These are phyloP conservation scores for Sarcophaga carnaria DNA, from an alignment of 2,888 invertebrate genomes.

Conservation along the genomic window DNA sequence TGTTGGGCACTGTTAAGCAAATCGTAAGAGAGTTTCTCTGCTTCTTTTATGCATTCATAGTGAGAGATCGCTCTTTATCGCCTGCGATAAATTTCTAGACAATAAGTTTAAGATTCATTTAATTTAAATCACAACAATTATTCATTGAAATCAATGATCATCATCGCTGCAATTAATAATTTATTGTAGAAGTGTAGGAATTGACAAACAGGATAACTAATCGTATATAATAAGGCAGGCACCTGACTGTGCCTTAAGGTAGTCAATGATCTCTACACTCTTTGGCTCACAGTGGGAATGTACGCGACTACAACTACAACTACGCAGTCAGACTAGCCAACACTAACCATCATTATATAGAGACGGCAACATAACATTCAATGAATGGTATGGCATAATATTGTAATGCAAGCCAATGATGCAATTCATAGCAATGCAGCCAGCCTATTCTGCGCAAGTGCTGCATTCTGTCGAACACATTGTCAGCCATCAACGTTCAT, in stretches of 20 bases:
- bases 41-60: neutral
- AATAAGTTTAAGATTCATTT: constrained; percentile 59
- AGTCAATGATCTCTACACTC: constrained; percentile 49
- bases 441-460: neutral
- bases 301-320: neutral
- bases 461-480: neutral
- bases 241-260: constrained; percentile 67
- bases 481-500: neutral
- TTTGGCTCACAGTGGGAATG: constrained; percentile 58
- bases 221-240: constrained; percentile 68
- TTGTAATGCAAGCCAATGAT: constrained; percentile 4
- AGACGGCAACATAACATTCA: neutral
- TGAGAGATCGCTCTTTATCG: constrained; percentile 63
- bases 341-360: too few species aligned
- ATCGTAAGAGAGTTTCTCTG: neutral
- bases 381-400: constrained; percentile 1
- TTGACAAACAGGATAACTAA: constrained; percentile 70
- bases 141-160: constrained; percentile 69
- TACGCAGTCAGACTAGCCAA: neutral
- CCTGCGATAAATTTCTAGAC: constrained; percentile 59
- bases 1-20: too few species aligned
- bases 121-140: constrained; percentile 70
- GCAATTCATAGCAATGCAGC: neutral
- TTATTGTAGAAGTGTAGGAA: constrained; percentile 69
- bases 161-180: constrained; percentile 69